These are phyloP conservation scores for Aphaenogaster ashmeadi DNA, from an alignment of 1,140 invertebrate genomes.

Conservation along the genomic window DNA sequence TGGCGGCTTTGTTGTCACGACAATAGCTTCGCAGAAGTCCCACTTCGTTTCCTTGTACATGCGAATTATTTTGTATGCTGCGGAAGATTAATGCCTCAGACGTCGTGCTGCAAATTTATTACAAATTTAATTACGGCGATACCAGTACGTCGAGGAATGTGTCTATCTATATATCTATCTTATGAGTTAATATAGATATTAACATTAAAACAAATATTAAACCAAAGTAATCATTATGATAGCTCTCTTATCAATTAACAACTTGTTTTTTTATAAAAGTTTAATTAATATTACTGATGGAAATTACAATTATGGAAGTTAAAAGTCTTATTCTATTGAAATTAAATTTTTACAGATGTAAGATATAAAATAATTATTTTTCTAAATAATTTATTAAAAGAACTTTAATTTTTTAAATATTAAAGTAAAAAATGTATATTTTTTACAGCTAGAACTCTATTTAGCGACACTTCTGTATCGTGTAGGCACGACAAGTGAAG, in stretches of 20 bases:
- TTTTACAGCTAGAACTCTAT: background rate
- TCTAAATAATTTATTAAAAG: background rate
- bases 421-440: background rate
- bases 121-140: slow-evolving; percentile 53
- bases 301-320: background rate
- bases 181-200: background rate
- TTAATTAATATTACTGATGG: background rate
- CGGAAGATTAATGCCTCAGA: slow-evolving; percentile 31
- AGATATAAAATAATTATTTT: background rate
- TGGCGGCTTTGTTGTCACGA: slow-evolving; percentile 74
- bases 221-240: background rate
- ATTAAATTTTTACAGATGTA: background rate
- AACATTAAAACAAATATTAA: background rate
- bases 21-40: slow-evolving; percentile 73
- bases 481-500: slow-evolving; percentile 28
- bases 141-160: slow-evolving; percentile 17
- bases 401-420: background rate
- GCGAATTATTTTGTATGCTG: slow-evolving; percentile 69
- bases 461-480: slow-evolving; percentile 4
- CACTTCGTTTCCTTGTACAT: slow-evolving; percentile 66
- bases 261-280: background rate
- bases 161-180: background rate
- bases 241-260: background rate
- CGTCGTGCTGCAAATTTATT: slow-evolving; percentile 42
- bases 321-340: background rate